Evolutionary conservation across 2,113 vertebrate genomes (phyloP).

Genomic region (Cyprinodon variegatus): DNA sequence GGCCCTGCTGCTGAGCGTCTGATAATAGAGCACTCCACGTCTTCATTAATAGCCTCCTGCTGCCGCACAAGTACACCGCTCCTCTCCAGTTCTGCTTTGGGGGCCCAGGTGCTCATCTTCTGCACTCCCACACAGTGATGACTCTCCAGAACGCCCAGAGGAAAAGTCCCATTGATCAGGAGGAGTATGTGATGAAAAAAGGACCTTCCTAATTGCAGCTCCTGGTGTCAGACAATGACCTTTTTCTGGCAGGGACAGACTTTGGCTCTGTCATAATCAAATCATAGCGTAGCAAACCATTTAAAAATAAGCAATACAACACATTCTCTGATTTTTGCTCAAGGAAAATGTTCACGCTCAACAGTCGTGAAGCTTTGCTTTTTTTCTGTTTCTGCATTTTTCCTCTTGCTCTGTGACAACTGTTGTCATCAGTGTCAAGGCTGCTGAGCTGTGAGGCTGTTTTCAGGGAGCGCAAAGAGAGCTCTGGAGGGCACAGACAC

Average conservation of each 20-base stretch:
- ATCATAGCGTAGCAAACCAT: conserved; percentile 20
- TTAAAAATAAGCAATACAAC: conserved; percentile 11
- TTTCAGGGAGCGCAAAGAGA: conserved; percentile 48
- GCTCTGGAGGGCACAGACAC: conserved; percentile 44
- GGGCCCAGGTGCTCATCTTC: conserved; percentile 66
- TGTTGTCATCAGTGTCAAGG: conserved; percentile 62
- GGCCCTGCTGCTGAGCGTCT: conserved; percentile 51
- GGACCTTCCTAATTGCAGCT: conserved; percentile 56
- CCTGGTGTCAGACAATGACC: conserved; percentile 62
- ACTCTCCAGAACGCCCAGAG: conserved; percentile 66
- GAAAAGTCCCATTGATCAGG: conserved; percentile 54
- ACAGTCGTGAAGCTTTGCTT: conserved; percentile 40
- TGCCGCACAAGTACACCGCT: conserved; percentile 57
- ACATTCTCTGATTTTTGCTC: conserved; percentile 14
- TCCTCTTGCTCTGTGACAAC: conserved; percentile 62
- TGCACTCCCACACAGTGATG: conserved; percentile 48
- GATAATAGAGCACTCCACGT: conserved; percentile 72
- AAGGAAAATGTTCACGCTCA: conserved; percentile 15
- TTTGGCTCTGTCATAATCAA: conserved; percentile 44
- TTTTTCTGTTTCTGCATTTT: conserved; percentile 41
- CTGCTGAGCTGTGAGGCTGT: conserved; percentile 61
- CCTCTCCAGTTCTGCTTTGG: conserved; percentile 42
- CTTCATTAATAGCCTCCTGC: conserved; percentile 72
- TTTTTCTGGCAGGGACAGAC: conserved; percentile 40
- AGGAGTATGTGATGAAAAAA: conserved; percentile 33